These are phyloP conservation scores for Euplagia quadripunctaria DNA, from an alignment of 2,888 invertebrate species.

Conservation along the genomic window DNA sequence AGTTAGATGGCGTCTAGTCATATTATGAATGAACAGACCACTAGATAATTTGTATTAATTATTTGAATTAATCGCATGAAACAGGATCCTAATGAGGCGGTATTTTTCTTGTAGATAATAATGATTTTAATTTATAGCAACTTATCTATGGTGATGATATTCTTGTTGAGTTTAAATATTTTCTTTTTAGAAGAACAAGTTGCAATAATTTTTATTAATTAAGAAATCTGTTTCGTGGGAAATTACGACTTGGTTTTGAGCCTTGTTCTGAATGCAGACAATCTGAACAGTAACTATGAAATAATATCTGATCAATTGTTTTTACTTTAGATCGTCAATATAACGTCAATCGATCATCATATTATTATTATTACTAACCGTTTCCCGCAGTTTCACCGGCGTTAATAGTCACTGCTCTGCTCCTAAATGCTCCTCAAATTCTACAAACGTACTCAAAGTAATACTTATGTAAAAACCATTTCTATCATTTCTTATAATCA, in stretches of 20 bases:
- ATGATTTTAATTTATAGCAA: conserved; percentile 1
- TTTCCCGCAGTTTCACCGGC: too few relatives aligned
- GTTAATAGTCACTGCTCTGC: too few relatives aligned
- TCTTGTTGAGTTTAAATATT: background rate
- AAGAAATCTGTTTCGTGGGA: background rate
- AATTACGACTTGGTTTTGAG: background rate
- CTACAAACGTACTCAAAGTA: too few relatives aligned
- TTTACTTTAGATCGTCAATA: too few relatives aligned
- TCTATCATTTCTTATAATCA: too few relatives aligned
- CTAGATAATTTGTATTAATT: conserved; percentile 35
- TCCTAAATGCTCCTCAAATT: too few relatives aligned
- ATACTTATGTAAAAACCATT: too few relatives aligned
- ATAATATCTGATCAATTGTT: too few relatives aligned
- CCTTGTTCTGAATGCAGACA: too few relatives aligned
- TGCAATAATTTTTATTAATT: background rate
- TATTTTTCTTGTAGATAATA: conserved; percentile 29
- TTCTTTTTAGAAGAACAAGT: background rate
- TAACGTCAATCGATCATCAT: too few relatives aligned
- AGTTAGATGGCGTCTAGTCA: conserved; percentile 46
- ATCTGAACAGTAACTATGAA: too few relatives aligned
- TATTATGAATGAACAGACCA: conserved; percentile 53
- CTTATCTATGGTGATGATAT: background rate
- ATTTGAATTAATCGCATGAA: conserved; percentile 30
- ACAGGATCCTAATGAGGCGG: conserved; percentile 40
- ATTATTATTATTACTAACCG: too few relatives aligned